Base-by-base conservation (phyloP, 1,140 invertebrate species). In the Bursaphelenchus mucronatus region DNA sequence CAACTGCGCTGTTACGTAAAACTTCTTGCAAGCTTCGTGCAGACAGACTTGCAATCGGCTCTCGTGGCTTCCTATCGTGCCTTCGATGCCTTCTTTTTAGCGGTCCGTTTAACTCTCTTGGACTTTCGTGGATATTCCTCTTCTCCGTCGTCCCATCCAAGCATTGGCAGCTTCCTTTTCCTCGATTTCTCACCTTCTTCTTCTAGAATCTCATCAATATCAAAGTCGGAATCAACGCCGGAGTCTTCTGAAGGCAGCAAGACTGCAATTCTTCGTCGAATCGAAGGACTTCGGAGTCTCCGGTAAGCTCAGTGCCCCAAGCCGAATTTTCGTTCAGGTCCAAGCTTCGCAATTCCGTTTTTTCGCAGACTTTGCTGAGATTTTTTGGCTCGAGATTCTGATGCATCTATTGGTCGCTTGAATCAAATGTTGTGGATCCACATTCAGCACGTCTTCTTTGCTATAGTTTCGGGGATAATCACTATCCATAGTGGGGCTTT, bases 401-500 rank as follows among this genome's bases (percentile, higher is more conserved):
- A 13, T 11, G 57, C 13, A 30, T 13, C 57, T 39, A 39, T 59
- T 13, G 0, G 57, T 59, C 11, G 11, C 19, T 59, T 59, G 57
- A 50, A 59, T 46, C 7, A 74, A 49, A 9, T 50, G 45, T 11
- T 41, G 68, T 40, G 59, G 63, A 43, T 74, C 71, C n/a, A 76
- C 72, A 56, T 51, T 74, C 3, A 61, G 9, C n/a, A 75, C 67
- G 11, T 63, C 64, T 39, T 86, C 83, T 62, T 86, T 87, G 1
- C 86, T 85, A 39, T 82, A 82, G 73, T 91, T 89, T 71, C 89
- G 0, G 94, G 94, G 8, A 97, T 92, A 46, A 98, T 93, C 70
- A 97, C 88, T 62, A 98, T 82, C 82, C 90, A 82, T 98, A 99
- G 85, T 97, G 92, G 55, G n/a, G n/a, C n/a, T 90, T 92, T 64